Base-by-base conservation (phyloP, 2,888 invertebrate species). In the Odontocolon sp. region DNA sequence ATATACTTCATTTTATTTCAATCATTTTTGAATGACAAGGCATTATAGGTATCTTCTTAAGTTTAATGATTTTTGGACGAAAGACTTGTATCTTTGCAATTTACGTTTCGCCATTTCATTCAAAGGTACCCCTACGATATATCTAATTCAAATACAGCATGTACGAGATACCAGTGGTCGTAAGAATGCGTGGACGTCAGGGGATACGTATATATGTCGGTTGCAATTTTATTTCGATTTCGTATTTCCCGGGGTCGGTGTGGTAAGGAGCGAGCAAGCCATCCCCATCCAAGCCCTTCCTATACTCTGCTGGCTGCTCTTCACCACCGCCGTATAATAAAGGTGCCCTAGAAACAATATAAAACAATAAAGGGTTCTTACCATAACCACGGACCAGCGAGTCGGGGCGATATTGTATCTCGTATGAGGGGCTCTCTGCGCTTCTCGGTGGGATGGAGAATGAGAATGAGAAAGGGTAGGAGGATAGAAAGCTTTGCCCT, bases 361-460 rank as follows among this genome's bases (percentile, higher is more conserved):
- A 88, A 88, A 89, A 88, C 89, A 88, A 89, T 89, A 88, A 88
- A 87, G 85, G 87, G 84, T 87, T 88, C 85, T 87, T 87, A 86
- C 86, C 85, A 87, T 86, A 88, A 86, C 88, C 86, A 85, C 85
- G 82, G 81, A 80, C 78, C 83, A 83, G 71, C 63, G 50, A 82
- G 77, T 80, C 81, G 80, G 78, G 75, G 78, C 85, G 85, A 86
- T 87, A 87, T 87, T 88, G 86, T 88, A 86, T 89, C 85, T 82
- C 77, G 79, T 80, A 80, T 79, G 80, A 77, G 57, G 81, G 79
- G 67, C 69, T n/a, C n/a, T n/a, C n/a, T n/a, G n/a, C n/a, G n/a
- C n/a, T 61, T 71, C 47, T 71, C 40, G 61, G 21, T 47, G 52
- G 71, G 31, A 64, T 45, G 68, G 56, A 26, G 74, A 66, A 71